These are phyloP conservation scores for Calameuta filiformis DNA, from an alignment of 2,888 invertebrate genomes.

Conservation along the genomic window DNA sequence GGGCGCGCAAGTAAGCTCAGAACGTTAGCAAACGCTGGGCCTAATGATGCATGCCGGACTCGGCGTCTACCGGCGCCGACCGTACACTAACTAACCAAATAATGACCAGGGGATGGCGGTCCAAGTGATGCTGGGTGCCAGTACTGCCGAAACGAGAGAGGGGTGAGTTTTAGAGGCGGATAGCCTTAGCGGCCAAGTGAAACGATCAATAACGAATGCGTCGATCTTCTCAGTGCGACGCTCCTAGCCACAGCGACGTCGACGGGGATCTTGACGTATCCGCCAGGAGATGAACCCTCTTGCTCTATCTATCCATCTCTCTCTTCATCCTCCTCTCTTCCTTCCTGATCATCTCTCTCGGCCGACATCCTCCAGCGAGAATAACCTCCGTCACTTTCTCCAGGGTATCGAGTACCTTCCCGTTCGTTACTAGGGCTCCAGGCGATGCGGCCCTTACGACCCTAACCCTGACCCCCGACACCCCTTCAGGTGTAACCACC, in stretches of 20 bases:
- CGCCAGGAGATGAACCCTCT: not conserved
- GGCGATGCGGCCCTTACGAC: not conserved
- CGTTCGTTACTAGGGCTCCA: not conserved
- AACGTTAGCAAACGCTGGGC: constrained; percentile 46
- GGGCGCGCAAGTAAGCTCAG: constrained; percentile 40
- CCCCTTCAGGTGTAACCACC: not conserved
- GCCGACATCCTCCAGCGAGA: not conserved
- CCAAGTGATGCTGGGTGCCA: constrained; percentile 32
- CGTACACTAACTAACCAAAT: constrained; percentile 51
- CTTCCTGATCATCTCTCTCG: not conserved
- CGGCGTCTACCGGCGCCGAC: constrained; percentile 39
- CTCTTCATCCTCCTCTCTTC: not conserved
- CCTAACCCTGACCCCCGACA: not conserved
- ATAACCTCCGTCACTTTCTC: not conserved
- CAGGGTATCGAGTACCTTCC: not conserved
- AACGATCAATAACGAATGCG: constrained; percentile 11
- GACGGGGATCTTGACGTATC: not conserved
- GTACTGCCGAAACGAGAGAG: not conserved
- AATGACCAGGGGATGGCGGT: constrained; percentile 37
- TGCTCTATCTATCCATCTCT: not conserved
- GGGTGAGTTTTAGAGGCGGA: not conserved
- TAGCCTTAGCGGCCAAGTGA: not conserved
- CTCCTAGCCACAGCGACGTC: not conserved
- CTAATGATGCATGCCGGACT: constrained; percentile 50
- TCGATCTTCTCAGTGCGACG: constrained; percentile 2